Percentiles rank a stretch among this genome's conserved stretches.
Evolutionary conservation across 2,888 invertebrate species (phyloP).

Genomic region (Sminthurinus aureus): DNA sequence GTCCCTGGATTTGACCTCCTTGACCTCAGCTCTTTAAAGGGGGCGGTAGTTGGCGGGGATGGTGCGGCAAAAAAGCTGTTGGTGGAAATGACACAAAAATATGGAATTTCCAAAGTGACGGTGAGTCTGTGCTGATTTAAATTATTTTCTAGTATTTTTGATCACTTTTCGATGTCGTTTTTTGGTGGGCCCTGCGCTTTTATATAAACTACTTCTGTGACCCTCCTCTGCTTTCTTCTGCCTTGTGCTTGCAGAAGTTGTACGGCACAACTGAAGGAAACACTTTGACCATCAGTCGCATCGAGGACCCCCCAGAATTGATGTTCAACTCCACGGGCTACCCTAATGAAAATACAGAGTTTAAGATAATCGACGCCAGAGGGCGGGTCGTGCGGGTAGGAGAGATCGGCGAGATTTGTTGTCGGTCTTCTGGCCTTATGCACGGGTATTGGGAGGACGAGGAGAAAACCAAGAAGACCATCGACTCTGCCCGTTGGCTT

Average conservation of each 20-base stretch:
- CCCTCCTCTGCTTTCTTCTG: too few species aligned
- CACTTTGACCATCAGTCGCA: constrained; percentile 66
- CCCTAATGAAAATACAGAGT: constrained; percentile 67
- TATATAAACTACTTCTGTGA: neutral
- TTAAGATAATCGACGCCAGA: constrained; percentile 70
- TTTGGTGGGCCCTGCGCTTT: neutral
- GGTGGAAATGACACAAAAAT: constrained; percentile 60
- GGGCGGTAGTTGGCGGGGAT: constrained; percentile 77
- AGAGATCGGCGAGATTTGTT: constrained; percentile 77
- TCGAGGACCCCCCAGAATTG: constrained; percentile 65
- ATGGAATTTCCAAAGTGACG: constrained; percentile 48
- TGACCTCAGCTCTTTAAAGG: constrained; percentile 62
- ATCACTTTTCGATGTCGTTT: neutral
- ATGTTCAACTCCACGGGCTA: constrained; percentile 66
- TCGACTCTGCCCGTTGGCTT: constrained; percentile 78
- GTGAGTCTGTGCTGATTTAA: constrained; percentile 24
- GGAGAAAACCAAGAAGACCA: constrained; percentile 74
- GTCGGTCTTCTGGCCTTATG: constrained; percentile 81
- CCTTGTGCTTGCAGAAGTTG: constrained; percentile 63
- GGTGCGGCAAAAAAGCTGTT: constrained; percentile 70
- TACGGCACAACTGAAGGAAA: constrained; percentile 72
- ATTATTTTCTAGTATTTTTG: too few species aligned
- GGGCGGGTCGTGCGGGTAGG: constrained; percentile 75
- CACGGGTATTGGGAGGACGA: constrained; percentile 82
- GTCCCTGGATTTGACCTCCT: constrained; percentile 65